Evolutionary conservation across 2,797 vertebrate genomes (phyloP).

Genomic region (Micromesistius poutassou): DNA sequence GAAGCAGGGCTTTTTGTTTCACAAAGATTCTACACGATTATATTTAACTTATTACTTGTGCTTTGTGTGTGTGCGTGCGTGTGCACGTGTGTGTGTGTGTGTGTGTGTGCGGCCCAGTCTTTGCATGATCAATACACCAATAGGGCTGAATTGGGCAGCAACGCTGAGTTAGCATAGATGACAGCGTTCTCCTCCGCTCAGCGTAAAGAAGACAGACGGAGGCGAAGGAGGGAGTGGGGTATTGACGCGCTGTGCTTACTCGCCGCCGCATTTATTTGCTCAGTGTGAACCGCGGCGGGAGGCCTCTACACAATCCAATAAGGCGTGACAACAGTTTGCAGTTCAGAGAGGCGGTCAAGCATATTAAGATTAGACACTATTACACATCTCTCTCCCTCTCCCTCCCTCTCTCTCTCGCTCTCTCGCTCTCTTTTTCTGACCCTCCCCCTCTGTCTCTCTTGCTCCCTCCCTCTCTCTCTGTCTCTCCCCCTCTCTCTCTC

Average conservation of each 20-base stretch:
- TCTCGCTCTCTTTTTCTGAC: no score
- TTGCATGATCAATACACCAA: slow-evolving; percentile 11
- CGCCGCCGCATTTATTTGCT: not conserved
- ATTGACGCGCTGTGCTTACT: not conserved
- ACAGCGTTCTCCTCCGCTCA: not conserved
- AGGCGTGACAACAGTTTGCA: no score
- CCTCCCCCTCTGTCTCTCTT: no score
- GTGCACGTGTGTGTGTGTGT: not conserved
- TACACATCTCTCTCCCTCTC: no score
- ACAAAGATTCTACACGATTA: not conserved
- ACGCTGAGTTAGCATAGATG: not conserved
- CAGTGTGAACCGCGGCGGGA: not conserved
- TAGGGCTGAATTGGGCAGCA: not conserved
- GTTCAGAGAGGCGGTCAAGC: no score
- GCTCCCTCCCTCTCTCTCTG: no score
- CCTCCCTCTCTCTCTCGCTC: no score
- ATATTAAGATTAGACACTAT: no score
- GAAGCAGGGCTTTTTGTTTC: not conserved
- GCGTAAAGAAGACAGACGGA: not conserved
- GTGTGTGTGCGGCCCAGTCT: not conserved
- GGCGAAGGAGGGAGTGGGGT: not conserved
- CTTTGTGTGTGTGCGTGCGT: not conserved
- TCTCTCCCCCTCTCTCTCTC: no score
- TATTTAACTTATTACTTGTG: no score
- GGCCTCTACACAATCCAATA: no score